Base-by-base conservation (phyloP, 2,797 vertebrate species). In the Orestias chungarensis region DNA sequence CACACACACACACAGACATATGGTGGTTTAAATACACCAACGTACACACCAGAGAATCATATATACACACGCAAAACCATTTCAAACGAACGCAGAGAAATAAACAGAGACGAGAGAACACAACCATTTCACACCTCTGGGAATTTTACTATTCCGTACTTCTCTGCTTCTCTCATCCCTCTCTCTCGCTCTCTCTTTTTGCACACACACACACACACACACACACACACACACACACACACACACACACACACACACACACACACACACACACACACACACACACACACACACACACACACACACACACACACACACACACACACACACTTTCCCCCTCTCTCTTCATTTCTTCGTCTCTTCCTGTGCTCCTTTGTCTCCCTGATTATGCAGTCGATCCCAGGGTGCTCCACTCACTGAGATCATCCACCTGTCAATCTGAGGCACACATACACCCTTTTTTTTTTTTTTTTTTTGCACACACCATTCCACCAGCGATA, bases 351-450 rank as follows among this genome's bases (percentile, higher is more conserved):
- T 91, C 87, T 93, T 86, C 83, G 80, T 94, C 91, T 91, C 90
- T 93, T 93, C 91, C 93, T 93, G 91, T 91, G 91, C 92, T 94
- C 92, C 93, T 95, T 94, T 95, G 93, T 95, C 94, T 93, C 91
- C 83, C 91, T 94, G 92, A 95, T 95, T 94, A 95, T 94, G 94
- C 94, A 93, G 93, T 93, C 88, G 91, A 95, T 94, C 94, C 94
- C 94, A 92, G 91, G 93, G 93, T 94, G 94, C 93, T 87, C 91
- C 92, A 91, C 94, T 94, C 91, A 92, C 88, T 91, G 92, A 94
- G 92, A 93, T 94, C 92, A 92, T 94, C 92, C 93, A 94, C 91
- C 94, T 95, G 93, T 94, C 94, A 94, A 94, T 95, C 94, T 91
- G 83, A 79, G 74, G 85, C 86, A 67, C 78, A 59, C 85, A 82